Evolutionary conservation across 1,140 invertebrate genomes (phyloP).

Genomic region (Eueides isabella): DNA sequence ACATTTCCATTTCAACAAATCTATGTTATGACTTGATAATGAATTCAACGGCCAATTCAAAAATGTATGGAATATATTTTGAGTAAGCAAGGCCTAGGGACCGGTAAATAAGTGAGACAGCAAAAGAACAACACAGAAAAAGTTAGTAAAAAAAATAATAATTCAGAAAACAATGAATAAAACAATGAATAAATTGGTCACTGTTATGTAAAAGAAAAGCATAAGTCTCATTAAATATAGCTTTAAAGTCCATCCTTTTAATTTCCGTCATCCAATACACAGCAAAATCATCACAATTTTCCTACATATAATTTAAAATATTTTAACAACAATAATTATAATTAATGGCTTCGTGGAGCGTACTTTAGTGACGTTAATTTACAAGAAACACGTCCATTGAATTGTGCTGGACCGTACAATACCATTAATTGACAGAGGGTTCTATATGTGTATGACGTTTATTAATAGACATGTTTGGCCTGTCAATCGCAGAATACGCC

Average conservation of each 20-base stretch:
- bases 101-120: too few species aligned
- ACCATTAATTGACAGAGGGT: slow-evolving; percentile 59
- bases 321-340: neutral
- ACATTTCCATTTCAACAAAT: slow-evolving; percentile 31
- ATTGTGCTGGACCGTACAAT: slow-evolving; percentile 44
- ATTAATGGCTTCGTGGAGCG: neutral
- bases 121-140: too few species aligned
- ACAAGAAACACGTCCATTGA: slow-evolving; percentile 32
- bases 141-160: too few species aligned
- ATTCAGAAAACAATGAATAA: too few species aligned
- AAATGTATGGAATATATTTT: too few species aligned
- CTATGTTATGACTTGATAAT: slow-evolving; percentile 20
- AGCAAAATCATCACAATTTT: neutral
- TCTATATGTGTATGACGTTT: slow-evolving; percentile 49
- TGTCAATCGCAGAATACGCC: slow-evolving; percentile 33
- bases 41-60: too few species aligned
- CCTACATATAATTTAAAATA: neutral
- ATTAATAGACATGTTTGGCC: slow-evolving; percentile 48
- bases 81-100: too few species aligned
- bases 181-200: too few species aligned
- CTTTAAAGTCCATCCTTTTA: too few species aligned
- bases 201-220: too few species aligned
- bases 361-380: slow-evolving; percentile 18
- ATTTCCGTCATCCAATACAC: too few species aligned
- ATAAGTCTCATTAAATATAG: too few species aligned